phyloP scores from a whole-genome alignment of 1,140 invertebrate species.

The Bombus difficillimus region DNA sequence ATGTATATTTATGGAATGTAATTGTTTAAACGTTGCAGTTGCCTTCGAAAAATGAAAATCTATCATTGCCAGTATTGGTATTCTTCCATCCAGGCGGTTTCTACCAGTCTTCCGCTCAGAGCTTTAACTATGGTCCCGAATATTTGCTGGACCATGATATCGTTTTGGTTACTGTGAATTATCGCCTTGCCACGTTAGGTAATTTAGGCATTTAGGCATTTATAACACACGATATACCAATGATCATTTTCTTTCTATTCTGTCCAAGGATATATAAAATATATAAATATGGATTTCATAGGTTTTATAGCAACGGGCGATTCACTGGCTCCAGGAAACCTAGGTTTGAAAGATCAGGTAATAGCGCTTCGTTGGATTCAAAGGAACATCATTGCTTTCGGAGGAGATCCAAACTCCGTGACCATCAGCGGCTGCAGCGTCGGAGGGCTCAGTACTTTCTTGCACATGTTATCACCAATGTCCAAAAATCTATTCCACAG shows the following conservation, averaged over 20 bases:
- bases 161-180: slow-evolving; percentile 88
- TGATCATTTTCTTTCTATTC: background rate
- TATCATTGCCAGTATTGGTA: slow-evolving; percentile 79
- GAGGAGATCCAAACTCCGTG: slow-evolving; percentile 84
- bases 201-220: slow-evolving; percentile 25
- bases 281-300: background rate
- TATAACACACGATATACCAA: background rate
- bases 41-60: background rate
- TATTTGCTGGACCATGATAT: slow-evolving; percentile 86
- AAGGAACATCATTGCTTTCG: slow-evolving; percentile 85
- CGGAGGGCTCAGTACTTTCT: slow-evolving; percentile 85
- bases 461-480: slow-evolving; percentile 87
- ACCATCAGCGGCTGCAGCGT: slow-evolving; percentile 89
- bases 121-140: slow-evolving; percentile 84
- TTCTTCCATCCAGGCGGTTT: slow-evolving; percentile 84
- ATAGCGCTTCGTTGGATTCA: slow-evolving; percentile 85
- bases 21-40: slow-evolving; percentile 33
- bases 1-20: background rate
- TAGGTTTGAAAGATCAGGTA: slow-evolving; percentile 88
- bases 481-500: slow-evolving; percentile 86
- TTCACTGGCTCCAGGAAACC: slow-evolving; percentile 85
- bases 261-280: background rate
- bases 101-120: slow-evolving; percentile 81
- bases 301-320: slow-evolving; percentile 73
- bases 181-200: slow-evolving; percentile 85